Evolutionary conservation across 2,113 vertebrate genomes (phyloP).

Genomic region (Picathartes gymnocephalus): DNA sequence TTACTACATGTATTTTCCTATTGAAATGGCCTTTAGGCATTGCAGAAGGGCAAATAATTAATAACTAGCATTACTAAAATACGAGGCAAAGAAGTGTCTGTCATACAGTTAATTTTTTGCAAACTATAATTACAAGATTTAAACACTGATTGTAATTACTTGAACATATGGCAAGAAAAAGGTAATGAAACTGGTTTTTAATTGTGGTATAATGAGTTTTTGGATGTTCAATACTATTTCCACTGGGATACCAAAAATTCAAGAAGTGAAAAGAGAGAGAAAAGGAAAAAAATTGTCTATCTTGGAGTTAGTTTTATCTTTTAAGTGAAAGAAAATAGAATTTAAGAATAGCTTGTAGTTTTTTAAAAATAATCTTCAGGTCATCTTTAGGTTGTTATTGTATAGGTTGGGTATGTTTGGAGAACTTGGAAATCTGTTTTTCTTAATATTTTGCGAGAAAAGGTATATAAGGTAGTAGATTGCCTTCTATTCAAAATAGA

Average conservation of each 20-base stretch:
- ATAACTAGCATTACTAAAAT: conserved; percentile 18
- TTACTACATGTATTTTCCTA: neutral
- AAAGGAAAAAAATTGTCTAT: neutral
- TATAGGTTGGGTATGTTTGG: neutral
- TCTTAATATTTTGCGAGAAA: neutral
- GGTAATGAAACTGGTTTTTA: conserved; percentile 12
- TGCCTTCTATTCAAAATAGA: neutral
- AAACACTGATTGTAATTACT: conserved; percentile 23
- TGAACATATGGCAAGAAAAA: neutral
- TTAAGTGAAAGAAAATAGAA: neutral
- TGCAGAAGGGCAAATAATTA: neutral
- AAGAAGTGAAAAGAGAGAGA: neutral
- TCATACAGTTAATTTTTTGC: neutral
- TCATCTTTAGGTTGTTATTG: neutral
- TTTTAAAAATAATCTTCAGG: neutral
- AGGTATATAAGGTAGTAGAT: neutral
- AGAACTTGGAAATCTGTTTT: neutral
- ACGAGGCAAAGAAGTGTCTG: neutral
- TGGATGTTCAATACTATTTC: neutral
- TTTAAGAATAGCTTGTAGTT: neutral
- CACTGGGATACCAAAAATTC: neutral
- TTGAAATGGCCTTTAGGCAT: neutral
- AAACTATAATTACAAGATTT: conserved; percentile 20
- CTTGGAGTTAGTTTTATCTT: neutral
- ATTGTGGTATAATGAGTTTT: neutral